Conservation (phyloP, 2,888 invertebrate genomes). For the Pemphredon lugubris region DNA sequence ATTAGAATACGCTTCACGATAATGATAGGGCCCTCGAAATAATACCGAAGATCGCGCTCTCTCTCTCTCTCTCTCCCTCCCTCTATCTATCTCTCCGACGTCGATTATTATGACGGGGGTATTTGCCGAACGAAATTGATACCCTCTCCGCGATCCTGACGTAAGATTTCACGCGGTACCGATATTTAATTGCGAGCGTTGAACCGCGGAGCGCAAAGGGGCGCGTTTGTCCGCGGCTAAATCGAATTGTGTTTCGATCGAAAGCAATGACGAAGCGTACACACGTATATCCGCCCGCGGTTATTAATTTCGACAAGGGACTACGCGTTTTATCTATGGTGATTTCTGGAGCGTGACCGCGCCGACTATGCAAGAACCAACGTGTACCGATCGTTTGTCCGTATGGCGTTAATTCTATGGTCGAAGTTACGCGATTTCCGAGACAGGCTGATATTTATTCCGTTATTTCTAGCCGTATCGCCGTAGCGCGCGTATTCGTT, state of each 20-base stretch:
- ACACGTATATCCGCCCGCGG: not conserved
- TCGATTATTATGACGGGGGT: conserved; percentile 25
- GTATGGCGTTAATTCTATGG: not conserved
- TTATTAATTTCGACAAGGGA: conserved; percentile 4
- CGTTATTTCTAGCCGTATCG: too few species aligned
- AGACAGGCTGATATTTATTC: too few species aligned
- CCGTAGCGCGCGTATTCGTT: too few species aligned
- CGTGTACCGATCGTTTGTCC: not conserved
- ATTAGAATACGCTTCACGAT: conserved; percentile 51
- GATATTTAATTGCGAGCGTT: conserved; percentile 4
- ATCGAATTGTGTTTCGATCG: conserved; percentile 16
- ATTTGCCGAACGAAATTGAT: conserved; percentile 45
- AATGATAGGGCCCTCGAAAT: conserved; percentile 47
- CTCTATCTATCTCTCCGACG: conserved; percentile 32
- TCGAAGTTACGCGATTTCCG: not conserved
- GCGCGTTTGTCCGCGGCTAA: conserved; percentile 23
- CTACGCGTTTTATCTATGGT: not conserved
- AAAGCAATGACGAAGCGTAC: not conserved
- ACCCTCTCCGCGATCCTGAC: conserved; percentile 7
- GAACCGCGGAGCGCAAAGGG: conserved; percentile 31
- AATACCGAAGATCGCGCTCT: conserved; percentile 37
- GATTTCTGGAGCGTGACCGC: conserved; percentile 3
- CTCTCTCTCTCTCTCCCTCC: too few species aligned
- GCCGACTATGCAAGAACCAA: not conserved
- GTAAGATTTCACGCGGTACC: not conserved